phyloP scores from a whole-genome alignment of 2,888 invertebrate genomes.

The Trachelus troglodyta region DNA sequence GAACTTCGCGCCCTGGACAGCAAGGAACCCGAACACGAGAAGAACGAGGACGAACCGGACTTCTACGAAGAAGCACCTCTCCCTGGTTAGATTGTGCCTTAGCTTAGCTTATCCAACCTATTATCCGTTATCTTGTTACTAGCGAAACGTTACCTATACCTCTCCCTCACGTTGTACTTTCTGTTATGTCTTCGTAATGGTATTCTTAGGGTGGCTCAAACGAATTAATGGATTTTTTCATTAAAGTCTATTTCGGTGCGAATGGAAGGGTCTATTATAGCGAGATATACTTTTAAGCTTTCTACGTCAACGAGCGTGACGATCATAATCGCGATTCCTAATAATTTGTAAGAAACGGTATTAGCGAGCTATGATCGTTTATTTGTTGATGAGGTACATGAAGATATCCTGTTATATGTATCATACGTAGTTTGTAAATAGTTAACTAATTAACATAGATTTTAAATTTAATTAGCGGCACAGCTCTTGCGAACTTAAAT shows the following conservation, averaged over 20 bases:
- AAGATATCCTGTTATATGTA: slow-evolving; percentile 16
- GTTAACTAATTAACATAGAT: slow-evolving; percentile 21
- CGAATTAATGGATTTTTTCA: slow-evolving; percentile 19
- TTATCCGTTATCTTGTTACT: slow-evolving; percentile 12
- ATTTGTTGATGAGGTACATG: neutral
- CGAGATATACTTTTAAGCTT: neutral
- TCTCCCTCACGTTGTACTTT: neutral
- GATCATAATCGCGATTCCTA: neutral
- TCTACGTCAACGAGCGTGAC: neutral
- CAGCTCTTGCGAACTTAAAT: neutral
- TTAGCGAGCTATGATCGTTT: neutral
- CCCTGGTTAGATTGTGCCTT: slow-evolving; percentile 74
- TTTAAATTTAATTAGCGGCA: slow-evolving; percentile 13
- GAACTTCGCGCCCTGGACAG: slow-evolving; percentile 92
- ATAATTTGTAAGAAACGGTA: neutral
- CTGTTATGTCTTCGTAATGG: slow-evolving; percentile 5
- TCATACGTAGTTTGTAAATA: slow-evolving; percentile 32
- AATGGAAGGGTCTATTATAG: neutral
- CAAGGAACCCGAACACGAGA: slow-evolving; percentile 80
- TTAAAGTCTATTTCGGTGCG: slow-evolving; percentile 9
- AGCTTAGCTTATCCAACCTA: slow-evolving; percentile 26
- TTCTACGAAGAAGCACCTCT: slow-evolving; percentile 93
- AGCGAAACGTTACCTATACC: slow-evolving; percentile 6
- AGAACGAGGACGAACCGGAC: slow-evolving; percentile 88
- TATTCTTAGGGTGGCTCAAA: slow-evolving; percentile 24